Conservation (phyloP, 2,797 vertebrate species). For the Leontopithecus rosalia region DNA sequence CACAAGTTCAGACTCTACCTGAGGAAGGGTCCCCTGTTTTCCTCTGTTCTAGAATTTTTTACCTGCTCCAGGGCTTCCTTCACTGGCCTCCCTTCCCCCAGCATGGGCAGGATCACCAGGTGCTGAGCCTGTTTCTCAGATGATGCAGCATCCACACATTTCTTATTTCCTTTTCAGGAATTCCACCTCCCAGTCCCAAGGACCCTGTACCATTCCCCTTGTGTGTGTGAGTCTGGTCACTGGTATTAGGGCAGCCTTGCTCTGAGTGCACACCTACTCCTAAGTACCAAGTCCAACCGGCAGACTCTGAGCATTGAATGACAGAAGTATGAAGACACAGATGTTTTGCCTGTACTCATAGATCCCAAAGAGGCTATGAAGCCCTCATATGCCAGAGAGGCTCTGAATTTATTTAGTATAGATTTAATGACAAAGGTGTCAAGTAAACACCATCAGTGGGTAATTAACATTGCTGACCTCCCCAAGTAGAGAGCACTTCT, state of each 20-base stretch:
- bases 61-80: neutral
- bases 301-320: too few species aligned
- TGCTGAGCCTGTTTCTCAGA: neutral
- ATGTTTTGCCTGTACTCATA: too few species aligned
- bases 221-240: neutral
- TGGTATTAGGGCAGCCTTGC: accelerated
- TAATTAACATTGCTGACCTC: too few species aligned
- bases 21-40: neutral
- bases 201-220: neutral
- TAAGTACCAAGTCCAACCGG: accelerated
- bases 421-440: too few species aligned
- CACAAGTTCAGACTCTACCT: neutral
- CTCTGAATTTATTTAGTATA: too few species aligned
- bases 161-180: neutral
- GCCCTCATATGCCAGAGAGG: too few species aligned
- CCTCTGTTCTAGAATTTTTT: neutral
- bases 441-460: too few species aligned
- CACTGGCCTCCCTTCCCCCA: accelerated
- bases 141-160: accelerated
- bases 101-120: neutral
- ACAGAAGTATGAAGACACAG: too few species aligned
- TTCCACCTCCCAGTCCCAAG: neutral
- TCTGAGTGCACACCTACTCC: neutral
- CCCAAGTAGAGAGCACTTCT: too few species aligned
- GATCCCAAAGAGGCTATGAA: too few species aligned